Evolutionary conservation across 1,140 invertebrate genomes (phyloP).

Genomic region (Drosophila prosaltans): DNA sequence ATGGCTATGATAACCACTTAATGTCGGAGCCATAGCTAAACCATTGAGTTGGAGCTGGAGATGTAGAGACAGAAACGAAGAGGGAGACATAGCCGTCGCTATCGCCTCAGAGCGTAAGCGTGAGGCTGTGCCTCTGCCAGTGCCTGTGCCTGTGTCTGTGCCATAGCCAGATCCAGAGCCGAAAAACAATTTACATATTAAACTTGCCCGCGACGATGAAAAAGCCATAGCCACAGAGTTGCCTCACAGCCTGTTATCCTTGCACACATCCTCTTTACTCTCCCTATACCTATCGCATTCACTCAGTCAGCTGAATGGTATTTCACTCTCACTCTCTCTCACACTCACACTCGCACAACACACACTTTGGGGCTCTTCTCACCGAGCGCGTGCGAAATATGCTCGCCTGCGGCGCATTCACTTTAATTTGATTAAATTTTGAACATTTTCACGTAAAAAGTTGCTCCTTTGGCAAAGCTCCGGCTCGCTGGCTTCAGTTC

Average conservation of each 20-base stretch:
- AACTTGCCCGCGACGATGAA: conserved; percentile 58
- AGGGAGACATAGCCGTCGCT: conserved; percentile 6
- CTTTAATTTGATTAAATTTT: conserved; percentile 83
- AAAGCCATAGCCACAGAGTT: conserved; percentile 40
- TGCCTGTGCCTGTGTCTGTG: background rate
- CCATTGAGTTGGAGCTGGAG: conserved; percentile 16
- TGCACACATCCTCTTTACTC: conserved; percentile 27
- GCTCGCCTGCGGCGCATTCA: conserved; percentile 78
- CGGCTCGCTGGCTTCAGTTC: conserved; percentile 10
- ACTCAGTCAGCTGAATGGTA: background rate
- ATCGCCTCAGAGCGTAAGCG: background rate
- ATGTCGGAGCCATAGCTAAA: conserved; percentile 60
- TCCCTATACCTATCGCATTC: conserved; percentile 11
- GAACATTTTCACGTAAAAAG: conserved; percentile 80
- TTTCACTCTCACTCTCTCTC: conserved; percentile 9
- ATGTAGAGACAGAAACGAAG: conserved; percentile 7
- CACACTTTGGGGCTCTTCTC: conserved; percentile 22
- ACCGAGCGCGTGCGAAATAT: conserved; percentile 73
- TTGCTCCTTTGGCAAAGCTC: conserved; percentile 63
- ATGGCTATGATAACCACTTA: conserved; percentile 83
- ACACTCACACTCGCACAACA: conserved; percentile 4
- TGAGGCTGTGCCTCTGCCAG: background rate
- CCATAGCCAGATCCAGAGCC: conserved; percentile 27
- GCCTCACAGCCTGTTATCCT: conserved; percentile 48
- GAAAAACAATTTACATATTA: conserved; percentile 81